A percentile compares a stretch with the other conserved stretches of the same genome.
phyloP scores from a whole-genome alignment of 1,140 invertebrate species.

The Scaptodrosophila lebanonensis region DNA sequence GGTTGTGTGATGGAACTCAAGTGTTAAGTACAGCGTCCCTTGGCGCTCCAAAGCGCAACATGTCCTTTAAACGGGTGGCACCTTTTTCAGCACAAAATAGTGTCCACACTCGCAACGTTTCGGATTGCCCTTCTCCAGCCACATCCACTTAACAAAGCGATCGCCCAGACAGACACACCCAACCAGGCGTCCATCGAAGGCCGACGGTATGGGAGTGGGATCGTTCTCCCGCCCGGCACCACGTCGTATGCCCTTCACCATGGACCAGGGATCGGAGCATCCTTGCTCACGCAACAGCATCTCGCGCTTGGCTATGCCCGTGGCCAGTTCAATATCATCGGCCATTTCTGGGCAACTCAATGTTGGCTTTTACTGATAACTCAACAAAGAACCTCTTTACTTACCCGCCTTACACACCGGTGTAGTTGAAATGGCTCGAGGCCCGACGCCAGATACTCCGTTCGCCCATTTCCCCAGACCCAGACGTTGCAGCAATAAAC shows the following conservation, averaged over 20 bases:
- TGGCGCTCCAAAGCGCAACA: not conserved
- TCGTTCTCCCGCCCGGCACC: conserved; percentile 87
- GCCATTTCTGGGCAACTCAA: conserved; percentile 78
- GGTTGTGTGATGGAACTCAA: not conserved
- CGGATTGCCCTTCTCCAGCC: conserved; percentile 90
- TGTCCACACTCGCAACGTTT: conserved; percentile 95
- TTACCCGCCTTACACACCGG: conserved; percentile 40
- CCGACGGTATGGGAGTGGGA: conserved; percentile 92
- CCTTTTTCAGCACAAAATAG: conserved; percentile 93
- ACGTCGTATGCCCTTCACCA: conserved; percentile 84
- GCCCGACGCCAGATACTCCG: not conserved
- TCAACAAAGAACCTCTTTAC: not conserved
- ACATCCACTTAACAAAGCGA: conserved; percentile 92
- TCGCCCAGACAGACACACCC: conserved; percentile 97
- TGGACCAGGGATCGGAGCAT: conserved; percentile 91
- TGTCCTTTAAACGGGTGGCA: conserved; percentile 79
- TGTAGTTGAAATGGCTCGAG: conserved; percentile 45
- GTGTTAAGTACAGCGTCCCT: conserved; percentile 24
- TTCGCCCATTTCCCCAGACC: conserved; percentile 24
- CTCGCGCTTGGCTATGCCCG: conserved; percentile 93
- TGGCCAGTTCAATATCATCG: conserved; percentile 93
- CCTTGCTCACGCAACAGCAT: conserved; percentile 88
- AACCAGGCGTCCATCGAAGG: conserved; percentile 90
- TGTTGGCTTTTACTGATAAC: conserved; percentile 16
- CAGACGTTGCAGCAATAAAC: conserved; percentile 27